Conservation (phyloP, 2,797 vertebrate species). For the Sebastes goodei region DNA sequence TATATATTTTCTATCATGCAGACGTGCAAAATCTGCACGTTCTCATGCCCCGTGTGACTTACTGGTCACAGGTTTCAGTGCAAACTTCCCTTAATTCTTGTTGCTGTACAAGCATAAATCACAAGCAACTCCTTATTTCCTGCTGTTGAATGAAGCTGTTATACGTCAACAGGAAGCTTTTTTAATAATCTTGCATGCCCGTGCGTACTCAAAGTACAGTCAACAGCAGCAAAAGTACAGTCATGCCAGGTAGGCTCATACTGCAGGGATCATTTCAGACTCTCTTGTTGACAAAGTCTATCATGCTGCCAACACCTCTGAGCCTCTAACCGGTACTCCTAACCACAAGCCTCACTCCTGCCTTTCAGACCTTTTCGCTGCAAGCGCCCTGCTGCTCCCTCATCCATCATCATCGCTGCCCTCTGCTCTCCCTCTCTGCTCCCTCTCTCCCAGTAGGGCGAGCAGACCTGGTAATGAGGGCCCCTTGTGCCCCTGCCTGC, state of each 20-base stretch:
- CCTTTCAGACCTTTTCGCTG: constrained; percentile 64
- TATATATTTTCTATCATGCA: constrained; percentile 26
- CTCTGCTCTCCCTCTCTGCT: constrained; percentile 54
- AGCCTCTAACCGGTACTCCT: constrained; percentile 27
- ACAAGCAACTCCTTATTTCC: constrained; percentile 48
- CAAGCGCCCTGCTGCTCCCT: constrained; percentile 67
- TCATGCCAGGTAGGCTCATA: constrained; percentile 12
- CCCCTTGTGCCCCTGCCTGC: constrained; percentile 79
- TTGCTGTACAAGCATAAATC: constrained; percentile 37
- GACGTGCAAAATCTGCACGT: constrained; percentile 35
- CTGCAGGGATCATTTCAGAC: constrained; percentile 32
- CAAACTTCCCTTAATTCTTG: constrained; percentile 57
- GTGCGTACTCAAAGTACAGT: background rate
- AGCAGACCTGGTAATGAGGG: constrained; percentile 78
- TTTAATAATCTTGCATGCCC: background rate
- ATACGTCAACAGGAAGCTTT: constrained; percentile 9
- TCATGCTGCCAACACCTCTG: constrained; percentile 62
- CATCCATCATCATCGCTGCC: constrained; percentile 74
- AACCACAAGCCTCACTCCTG: constrained; percentile 58
- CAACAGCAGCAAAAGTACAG: background rate
- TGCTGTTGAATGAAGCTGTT: constrained; percentile 42
- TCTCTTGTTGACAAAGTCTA: constrained; percentile 50
- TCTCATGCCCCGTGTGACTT: constrained; percentile 45
- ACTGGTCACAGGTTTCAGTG: constrained; percentile 49
- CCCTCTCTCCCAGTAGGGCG: constrained; percentile 62